Percentiles rank a stretch among this genome's conserved stretches.
phyloP scores from a whole-genome alignment of 2,113 vertebrate species.

The Xenopus tropicalis region DNA sequence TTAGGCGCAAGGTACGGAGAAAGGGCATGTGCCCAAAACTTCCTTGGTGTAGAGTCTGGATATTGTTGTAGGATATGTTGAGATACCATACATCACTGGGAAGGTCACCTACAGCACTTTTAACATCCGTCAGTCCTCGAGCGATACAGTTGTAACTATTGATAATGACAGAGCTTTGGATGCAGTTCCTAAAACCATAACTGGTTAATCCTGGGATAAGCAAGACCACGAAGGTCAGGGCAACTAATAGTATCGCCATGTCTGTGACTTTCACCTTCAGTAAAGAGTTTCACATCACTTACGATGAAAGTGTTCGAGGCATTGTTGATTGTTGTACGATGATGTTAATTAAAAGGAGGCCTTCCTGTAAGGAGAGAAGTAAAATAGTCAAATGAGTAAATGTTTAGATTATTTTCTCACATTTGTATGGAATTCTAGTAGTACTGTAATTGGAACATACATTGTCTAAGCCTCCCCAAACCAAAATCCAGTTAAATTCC shows the following conservation, averaged over 20 bases:
- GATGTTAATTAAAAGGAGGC: too few species aligned
- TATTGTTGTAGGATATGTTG: slow-evolving; percentile 45
- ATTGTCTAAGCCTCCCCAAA: too few species aligned
- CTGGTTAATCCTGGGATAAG: slow-evolving; percentile 39
- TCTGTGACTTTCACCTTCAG: not conserved
- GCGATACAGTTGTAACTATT: slow-evolving; percentile 58
- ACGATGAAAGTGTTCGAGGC: too few species aligned
- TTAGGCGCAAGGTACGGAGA: slow-evolving; percentile 55
- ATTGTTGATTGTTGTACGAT: too few species aligned
- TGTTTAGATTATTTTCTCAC: too few species aligned
- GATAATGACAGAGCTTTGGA: slow-evolving; percentile 37
- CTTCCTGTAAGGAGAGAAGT: too few species aligned
- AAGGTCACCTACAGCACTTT: slow-evolving; percentile 56
- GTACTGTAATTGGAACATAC: too few species aligned
- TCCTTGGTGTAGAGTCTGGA: slow-evolving; percentile 32
- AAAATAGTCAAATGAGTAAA: too few species aligned
- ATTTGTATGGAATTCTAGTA: too few species aligned
- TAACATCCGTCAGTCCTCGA: slow-evolving; percentile 42
- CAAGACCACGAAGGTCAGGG: not conserved
- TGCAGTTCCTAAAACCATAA: slow-evolving; percentile 74
- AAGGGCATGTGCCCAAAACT: slow-evolving; percentile 55
- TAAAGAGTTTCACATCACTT: too few species aligned
- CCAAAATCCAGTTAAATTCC: too few species aligned
- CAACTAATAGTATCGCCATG: not conserved
- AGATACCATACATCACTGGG: slow-evolving; percentile 48